These are phyloP conservation scores for Corvus cornix DNA, from an alignment of 2,113 vertebrate genomes.

Conservation along the genomic window DNA sequence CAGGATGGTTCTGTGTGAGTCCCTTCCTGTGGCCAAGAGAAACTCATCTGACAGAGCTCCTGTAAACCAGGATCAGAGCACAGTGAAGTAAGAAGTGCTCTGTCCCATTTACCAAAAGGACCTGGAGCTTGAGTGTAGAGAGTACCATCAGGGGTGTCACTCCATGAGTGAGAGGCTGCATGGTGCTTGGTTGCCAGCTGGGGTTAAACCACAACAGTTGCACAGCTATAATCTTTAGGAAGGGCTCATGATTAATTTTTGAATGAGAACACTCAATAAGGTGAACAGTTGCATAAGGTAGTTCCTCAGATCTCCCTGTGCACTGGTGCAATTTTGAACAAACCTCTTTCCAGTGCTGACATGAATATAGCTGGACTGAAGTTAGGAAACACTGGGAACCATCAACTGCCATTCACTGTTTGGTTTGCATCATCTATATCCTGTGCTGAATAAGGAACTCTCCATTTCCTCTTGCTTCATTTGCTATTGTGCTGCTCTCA, in stretches of 20 bases:
- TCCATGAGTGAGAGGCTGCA: rapidly evolving
- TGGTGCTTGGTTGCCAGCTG: neutral
- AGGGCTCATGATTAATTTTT: neutral
- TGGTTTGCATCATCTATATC: neutral
- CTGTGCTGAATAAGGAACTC: neutral
- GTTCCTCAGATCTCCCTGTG: neutral
- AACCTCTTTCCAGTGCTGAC: neutral
- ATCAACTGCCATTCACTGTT: neutral
- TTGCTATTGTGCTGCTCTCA: neutral
- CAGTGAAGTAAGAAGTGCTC: neutral
- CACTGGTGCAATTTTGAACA: neutral
- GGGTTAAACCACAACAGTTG: neutral
- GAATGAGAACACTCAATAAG: neutral
- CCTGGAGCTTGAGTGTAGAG: neutral
- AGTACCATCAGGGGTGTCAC: neutral
- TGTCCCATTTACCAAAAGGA: neutral
- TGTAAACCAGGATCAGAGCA: neutral
- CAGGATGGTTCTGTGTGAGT: neutral
- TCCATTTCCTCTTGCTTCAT: neutral
- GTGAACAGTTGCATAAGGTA: neutral
- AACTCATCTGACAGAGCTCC: neutral
- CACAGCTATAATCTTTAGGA: neutral
- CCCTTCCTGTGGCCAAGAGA: neutral
- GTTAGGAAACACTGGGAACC: neutral
- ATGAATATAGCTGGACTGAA: neutral